Percentiles rank a stretch among this genome's conserved stretches.
Conservation (phyloP, 2,113 vertebrate species). For the Lepus americanus region DNA sequence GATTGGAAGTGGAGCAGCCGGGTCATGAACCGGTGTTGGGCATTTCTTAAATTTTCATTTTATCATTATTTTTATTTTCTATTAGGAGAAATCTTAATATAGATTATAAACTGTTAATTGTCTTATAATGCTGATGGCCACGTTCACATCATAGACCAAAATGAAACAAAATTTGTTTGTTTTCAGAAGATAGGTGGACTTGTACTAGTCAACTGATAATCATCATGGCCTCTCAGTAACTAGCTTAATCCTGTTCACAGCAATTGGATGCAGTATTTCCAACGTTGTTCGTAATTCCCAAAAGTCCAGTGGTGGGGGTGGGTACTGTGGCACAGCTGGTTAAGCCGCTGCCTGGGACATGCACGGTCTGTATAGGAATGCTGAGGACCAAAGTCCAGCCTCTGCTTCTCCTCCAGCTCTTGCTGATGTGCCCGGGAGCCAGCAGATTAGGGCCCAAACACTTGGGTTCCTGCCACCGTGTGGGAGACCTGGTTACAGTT, state of each 20-base stretch:
- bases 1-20: too few species aligned
- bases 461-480: too few species aligned
- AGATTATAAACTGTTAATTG: neutral
- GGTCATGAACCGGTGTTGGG: neutral
- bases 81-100: neutral
- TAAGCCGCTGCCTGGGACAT: too few species aligned
- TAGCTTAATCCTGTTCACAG: neutral
- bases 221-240: neutral
- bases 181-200: neutral
- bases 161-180: neutral
- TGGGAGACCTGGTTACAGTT: too few species aligned
- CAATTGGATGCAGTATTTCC: neutral
- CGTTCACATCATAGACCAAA: neutral
- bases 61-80: neutral
- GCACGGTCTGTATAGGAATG: too few species aligned
- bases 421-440: too few species aligned
- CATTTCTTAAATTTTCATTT: slow-evolving; percentile 1
- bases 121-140: neutral
- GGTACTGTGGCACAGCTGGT: too few species aligned
- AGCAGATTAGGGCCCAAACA: too few species aligned
- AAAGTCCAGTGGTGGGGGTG: neutral
- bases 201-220: neutral
- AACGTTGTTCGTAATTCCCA: neutral
- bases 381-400: too few species aligned
- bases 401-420: too few species aligned